phyloP scores from a whole-genome alignment of 2,797 vertebrate genomes.

The Phaenicophaeus curvirostris region DNA sequence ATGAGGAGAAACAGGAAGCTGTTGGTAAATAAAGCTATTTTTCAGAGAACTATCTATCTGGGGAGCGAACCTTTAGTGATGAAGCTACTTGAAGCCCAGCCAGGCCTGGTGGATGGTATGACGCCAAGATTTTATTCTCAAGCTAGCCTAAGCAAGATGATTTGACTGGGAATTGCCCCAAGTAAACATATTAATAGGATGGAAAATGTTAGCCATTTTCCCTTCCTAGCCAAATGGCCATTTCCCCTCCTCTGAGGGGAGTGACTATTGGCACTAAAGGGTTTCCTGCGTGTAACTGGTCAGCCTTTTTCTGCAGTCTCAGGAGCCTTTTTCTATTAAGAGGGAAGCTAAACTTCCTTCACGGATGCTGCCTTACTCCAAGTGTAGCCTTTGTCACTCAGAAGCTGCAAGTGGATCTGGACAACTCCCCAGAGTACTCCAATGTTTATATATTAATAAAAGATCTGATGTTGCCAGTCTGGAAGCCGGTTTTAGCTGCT shows the following conservation, averaged over 20 bases:
- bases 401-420: constrained; percentile 16
- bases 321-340: constrained; percentile 33
- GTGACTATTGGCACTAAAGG: background rate
- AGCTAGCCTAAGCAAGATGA: background rate
- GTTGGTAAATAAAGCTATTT: background rate
- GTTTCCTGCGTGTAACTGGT: constrained; percentile 20
- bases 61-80: background rate
- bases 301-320: background rate
- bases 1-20: constrained; percentile 13
- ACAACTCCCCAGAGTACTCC: background rate
- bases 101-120: background rate
- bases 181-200: background rate
- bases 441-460: constrained; percentile 49
- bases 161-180: constrained; percentile 2
- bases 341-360: constrained; percentile 30
- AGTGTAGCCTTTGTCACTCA: background rate
- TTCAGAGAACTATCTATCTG: background rate
- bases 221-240: background rate
- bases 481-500: background rate
- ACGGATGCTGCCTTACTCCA: background rate
- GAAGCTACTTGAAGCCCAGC: constrained; percentile 7
- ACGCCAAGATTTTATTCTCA: background rate
- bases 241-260: background rate
- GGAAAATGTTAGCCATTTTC: constrained; percentile 18
- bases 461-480: constrained; percentile 6